Base-by-base conservation (phyloP, 2,888 invertebrate genomes). In the Heliconius cydno region DNA sequence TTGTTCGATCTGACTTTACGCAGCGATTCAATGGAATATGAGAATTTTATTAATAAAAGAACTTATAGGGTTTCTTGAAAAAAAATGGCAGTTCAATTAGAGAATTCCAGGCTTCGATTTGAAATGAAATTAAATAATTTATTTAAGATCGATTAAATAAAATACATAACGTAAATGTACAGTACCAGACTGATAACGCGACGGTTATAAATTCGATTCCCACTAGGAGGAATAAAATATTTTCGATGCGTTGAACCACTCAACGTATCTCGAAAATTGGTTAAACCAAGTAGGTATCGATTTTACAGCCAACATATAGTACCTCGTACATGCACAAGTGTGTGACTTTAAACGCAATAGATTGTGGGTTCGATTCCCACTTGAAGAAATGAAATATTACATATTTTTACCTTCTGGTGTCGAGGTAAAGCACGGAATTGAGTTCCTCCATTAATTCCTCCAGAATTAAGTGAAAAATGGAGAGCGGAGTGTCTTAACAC, bases 11-110 rank as follows among this genome's bases (percentile, higher is more conserved):
- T 22, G 57, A 60, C 25, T 73, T 73, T n/a, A 38, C 73, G 25
- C 73, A 38, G 60, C 57, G 22, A 34, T 73, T 73, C 73, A 60
- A 60, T 38, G 34, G 25, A 73, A 73, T 60, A 34, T 34, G 15
- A 60, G 34, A 60, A 60, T 60, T 73, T 60, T 73, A 73, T 38
- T 57, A 73, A 34, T 73, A 73, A 73, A 73, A 73, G 73, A 38
- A 73, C 34, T 25, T 73, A 34, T 60, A 73, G 34, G 73, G 7
- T 73, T 73, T 38, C 73, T 73, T 73, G 57, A 73, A 73, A 34
- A 22, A 15, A 72, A 72, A 7, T 60, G 38, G 34, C 57, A 73
- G 9, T 38, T 60, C 38, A 73, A 73, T 73, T 60, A 38, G 25
- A 73, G 38, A 60, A 73, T 73, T 73, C 72, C 22, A n/a, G n/a